These are phyloP conservation scores for Stenodema calcarata DNA, from an alignment of 2,888 invertebrate species.

Conservation along the genomic window DNA sequence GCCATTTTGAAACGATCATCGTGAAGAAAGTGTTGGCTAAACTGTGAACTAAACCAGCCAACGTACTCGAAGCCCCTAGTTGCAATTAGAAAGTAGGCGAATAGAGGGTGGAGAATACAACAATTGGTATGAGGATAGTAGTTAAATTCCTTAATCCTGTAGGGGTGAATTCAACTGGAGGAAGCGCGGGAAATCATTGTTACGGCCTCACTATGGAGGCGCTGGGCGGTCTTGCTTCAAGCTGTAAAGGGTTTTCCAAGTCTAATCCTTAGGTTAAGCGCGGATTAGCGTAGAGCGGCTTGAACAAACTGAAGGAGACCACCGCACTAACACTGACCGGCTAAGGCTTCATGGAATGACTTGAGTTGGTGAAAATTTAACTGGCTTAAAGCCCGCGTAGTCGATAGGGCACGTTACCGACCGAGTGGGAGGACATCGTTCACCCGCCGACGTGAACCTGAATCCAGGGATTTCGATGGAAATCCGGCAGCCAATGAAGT, in stretches of 20 bases:
- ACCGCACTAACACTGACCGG: background rate
- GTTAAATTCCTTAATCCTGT: background rate
- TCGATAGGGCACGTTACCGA: no score
- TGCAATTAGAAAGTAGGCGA: background rate
- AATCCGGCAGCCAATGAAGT: no score
- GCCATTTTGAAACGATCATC: no score
- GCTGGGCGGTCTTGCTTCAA: background rate
- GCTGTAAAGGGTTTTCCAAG: background rate
- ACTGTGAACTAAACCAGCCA: no score
- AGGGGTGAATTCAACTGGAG: background rate
- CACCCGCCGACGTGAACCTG: no score
- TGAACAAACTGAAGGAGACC: constrained; percentile 16
- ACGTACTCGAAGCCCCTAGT: background rate
- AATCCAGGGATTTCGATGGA: no score
- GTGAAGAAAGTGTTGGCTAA: no score
- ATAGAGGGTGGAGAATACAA: background rate
- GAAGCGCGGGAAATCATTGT: background rate
- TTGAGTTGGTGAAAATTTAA: constrained; percentile 22
- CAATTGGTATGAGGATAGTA: background rate
- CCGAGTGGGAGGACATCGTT: no score
- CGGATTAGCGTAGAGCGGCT: constrained; percentile 26
- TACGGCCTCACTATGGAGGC: background rate
- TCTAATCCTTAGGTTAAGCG: constrained; percentile 12
- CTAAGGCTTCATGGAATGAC: constrained; percentile 7
- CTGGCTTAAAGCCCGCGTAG: background rate